Evolutionary conservation across 2,888 invertebrate species (phyloP), one percentile per base, ranked within the genome.

Genomic region (Euproctis similis): DNA sequence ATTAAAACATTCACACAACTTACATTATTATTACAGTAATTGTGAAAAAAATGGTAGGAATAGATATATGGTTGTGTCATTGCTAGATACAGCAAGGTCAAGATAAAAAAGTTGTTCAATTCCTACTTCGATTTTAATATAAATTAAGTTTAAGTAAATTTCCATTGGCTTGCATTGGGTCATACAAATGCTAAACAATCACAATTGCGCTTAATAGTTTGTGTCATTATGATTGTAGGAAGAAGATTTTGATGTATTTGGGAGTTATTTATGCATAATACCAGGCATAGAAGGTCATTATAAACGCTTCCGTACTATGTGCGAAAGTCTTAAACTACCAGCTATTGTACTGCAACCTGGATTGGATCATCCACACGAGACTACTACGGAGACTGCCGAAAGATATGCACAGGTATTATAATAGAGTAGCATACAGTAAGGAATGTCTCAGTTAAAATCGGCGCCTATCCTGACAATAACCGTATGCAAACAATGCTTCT

Each of bases 231-330:
- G 42, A 8, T 35, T 71, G 71, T 44, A 55, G 24, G 51, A 53
- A 3, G 65, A 71, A 12, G 67, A 67, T 17, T 51, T 62, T 17
- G 48, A 69, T 24, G 18, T 34, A 1, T 46, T 28, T 3, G 37
- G 55, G 12, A 44, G 43, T 2, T 55, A 57, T 34, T 21, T 73
- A n/a, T 17, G n/a, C n/a, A n/a, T n/a, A n/a, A n/a, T n/a, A n/a
- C n/a, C n/a, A n/a, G n/a, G n/a, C n/a, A n/a, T n/a, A n/a, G n/a
- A n/a, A n/a, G n/a, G n/a, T n/a, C n/a, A n/a, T n/a, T n/a, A n/a
- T n/a, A n/a, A n/a, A n/a, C n/a, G n/a, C n/a, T n/a, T n/a, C n/a
- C n/a, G n/a, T n/a, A n/a, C n/a, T n/a, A n/a, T n/a, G n/a, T n/a
- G n/a, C n/a, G n/a, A n/a, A n/a, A n/a, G n/a, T n/a, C n/a, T n/a